Base-by-base conservation (phyloP, 2,113 vertebrate genomes). In the Brachionichthys hirsutus region DNA sequence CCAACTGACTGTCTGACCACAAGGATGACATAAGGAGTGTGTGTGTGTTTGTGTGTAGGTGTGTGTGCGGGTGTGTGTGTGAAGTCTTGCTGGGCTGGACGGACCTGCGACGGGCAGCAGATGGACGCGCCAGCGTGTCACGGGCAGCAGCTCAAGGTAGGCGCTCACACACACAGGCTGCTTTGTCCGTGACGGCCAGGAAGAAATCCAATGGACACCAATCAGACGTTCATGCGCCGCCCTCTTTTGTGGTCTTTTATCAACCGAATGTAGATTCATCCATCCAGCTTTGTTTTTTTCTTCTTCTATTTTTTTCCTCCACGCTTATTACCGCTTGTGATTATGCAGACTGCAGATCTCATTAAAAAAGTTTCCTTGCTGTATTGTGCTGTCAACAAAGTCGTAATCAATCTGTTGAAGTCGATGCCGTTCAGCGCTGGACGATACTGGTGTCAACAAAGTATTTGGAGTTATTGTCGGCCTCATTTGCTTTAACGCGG, bases 71-170 rank as follows among this genome's bases (percentile, higher is more conserved):
- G 60, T 70, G 67, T 62, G 70, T 51, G 46, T 50, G 67, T 58
- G 59, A 54, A 62, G 57, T 73, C 78, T 67, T 55, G 78, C 73
- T 81, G 77, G 54, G 81, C 54, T 35, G 74, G 76, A 67, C 80
- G 54, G 70, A 78, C 67, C 65, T 65, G 68, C 34, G 75, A 77
- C 80, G 36, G 70, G 47, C 22, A 68, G 80, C 89, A 91, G 90
- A 91, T 90, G 89, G 90, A 53, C 67, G 65, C 67, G 77, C 70
- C 82, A 80, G 86, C 58, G 62, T 82, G 84, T 59, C 62, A 75
- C 47, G 61, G 61, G 67, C 78, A 75, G 36, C 30, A 22, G 54
- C 55, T 68, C 56, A 54, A 76, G 75, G 73, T 62, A 60, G 75
- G 57, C 59, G 60, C 72, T 41, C 77, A 71, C 69, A 85, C 73